These are phyloP conservation scores for Megathymus violae DNA, from an alignment of 1,140 invertebrate species.

Conservation along the genomic window DNA sequence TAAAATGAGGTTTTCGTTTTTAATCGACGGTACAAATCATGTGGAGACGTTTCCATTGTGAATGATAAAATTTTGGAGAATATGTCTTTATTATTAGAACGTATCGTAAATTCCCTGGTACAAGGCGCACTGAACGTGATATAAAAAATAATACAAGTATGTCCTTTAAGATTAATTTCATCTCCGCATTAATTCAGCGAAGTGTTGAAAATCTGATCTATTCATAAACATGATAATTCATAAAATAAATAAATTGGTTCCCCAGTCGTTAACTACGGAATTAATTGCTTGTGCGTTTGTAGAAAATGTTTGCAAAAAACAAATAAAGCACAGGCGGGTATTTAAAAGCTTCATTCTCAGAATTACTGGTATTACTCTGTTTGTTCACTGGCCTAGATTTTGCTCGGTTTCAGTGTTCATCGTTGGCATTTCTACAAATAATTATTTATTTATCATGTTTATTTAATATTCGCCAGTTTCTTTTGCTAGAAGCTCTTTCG, in stretches of 20 bases:
- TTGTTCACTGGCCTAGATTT: slow-evolving; percentile 9
- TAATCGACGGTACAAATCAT: too few relatives aligned
- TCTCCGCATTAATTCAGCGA: neutral
- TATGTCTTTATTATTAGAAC: too few relatives aligned
- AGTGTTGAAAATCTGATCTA: neutral
- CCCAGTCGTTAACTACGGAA: neutral
- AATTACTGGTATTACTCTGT: slow-evolving; percentile 10
- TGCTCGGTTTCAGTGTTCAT: slow-evolving; percentile 3
- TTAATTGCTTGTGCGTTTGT: slow-evolving; percentile 14
- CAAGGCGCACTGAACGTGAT: too few relatives aligned
- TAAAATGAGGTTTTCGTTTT: too few relatives aligned
- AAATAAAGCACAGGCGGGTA: slow-evolving; percentile 3
- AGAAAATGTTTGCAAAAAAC: slow-evolving; percentile 1
- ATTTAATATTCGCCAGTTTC: neutral
- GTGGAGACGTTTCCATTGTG: too few relatives aligned
- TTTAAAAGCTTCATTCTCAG: slow-evolving; percentile 7
- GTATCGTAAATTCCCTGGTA: too few relatives aligned
- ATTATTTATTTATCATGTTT: neutral
- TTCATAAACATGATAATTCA: neutral
- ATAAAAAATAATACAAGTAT: too few relatives aligned
- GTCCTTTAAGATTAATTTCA: too few relatives aligned
- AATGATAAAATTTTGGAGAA: too few relatives aligned
- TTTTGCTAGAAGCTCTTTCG: neutral
- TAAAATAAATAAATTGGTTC: slow-evolving; percentile 1
- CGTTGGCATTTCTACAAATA: neutral